phyloP scores from a whole-genome alignment of 2,113 vertebrate genomes.

The Brachyhypopomus gauderio region DNA sequence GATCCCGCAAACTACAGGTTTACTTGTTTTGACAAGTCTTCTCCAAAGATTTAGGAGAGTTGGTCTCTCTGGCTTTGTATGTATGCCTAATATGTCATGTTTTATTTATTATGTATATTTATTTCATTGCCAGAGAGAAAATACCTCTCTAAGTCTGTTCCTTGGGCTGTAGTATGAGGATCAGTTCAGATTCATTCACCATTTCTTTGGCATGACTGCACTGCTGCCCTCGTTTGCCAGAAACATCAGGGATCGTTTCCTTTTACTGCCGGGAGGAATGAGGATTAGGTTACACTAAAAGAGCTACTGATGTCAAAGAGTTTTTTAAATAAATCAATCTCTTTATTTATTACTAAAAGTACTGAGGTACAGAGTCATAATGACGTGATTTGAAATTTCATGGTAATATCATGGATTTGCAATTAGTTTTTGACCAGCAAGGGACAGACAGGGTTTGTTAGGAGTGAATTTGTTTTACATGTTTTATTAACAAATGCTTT shows the following conservation, averaged over 20 bases:
- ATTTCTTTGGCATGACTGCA: slow-evolving; percentile 19
- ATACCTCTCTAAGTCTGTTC: not conserved
- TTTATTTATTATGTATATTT: not conserved
- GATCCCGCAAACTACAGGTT: no score
- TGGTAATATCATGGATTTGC: no score
- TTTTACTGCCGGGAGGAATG: slow-evolving; percentile 16
- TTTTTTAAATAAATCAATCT: not conserved
- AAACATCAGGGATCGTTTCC: not conserved
- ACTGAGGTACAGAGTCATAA: not conserved
- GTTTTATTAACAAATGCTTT: not conserved
- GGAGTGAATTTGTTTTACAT: not conserved
- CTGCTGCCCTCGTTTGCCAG: not conserved
- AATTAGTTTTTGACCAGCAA: not conserved
- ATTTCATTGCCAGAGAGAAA: slow-evolving; percentile 9
- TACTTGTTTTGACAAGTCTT: not conserved
- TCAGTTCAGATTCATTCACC: not conserved
- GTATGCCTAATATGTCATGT: not conserved
- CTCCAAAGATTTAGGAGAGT: not conserved
- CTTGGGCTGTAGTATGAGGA: not conserved
- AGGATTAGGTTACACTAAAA: slow-evolving; percentile 4
- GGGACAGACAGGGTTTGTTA: not conserved
- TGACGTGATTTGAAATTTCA: not conserved
- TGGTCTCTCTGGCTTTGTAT: no score
- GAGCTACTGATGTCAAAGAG: not conserved
- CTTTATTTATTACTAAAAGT: not conserved